Base-by-base conservation (phyloP, 2,888 invertebrate genomes). In the Sipha maydis region DNA sequence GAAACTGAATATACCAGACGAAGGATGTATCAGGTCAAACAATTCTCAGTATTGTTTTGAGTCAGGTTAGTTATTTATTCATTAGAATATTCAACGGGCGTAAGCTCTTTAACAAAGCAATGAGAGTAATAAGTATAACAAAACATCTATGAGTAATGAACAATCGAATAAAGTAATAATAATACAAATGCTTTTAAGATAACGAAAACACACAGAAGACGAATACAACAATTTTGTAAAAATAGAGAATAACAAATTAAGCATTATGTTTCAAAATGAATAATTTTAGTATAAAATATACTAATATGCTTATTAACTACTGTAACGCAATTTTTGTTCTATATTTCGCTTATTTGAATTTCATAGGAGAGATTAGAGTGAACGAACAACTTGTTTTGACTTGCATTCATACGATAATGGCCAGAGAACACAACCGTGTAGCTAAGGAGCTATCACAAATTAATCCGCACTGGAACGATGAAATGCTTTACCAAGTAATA, bases 391-490 rank as follows among this genome's bases (percentile, higher is more conserved):
- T 97, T 90, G 96, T 97, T 0, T 92, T 98, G 85, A 95, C 97
- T 0, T 97, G 97, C 90, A 97, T 97, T 96, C 97, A 98, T 92
- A 97, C 97, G 0, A 92, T 97, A 67, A 95, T 97, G 95, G 96
- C 97, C 0, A 93, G 97, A 89, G 97, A 98, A 91, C 98, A 98
- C 92, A 98, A 98, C 92, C 93, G 97, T 89, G 92, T 97, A 0
- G 97, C 98, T 0, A 94, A 94, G 84, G 95, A 93, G 11, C 92
- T 98, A 71, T 94, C 95, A 0, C 94, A 94, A 83, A 94, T 98
- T 9, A 98, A 98, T 92, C 97, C 97, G 0, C 97, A 97, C 92
- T 98, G 97, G 98, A 96, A 97, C 91, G 98, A 98, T 91, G 98
- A 98, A 92, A 97, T 96, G 0, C 92, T 97, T 0, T 98, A 95